Conservation (phyloP, 1,140 invertebrate genomes). For the honey bee (Apis mellifera) region DNA sequence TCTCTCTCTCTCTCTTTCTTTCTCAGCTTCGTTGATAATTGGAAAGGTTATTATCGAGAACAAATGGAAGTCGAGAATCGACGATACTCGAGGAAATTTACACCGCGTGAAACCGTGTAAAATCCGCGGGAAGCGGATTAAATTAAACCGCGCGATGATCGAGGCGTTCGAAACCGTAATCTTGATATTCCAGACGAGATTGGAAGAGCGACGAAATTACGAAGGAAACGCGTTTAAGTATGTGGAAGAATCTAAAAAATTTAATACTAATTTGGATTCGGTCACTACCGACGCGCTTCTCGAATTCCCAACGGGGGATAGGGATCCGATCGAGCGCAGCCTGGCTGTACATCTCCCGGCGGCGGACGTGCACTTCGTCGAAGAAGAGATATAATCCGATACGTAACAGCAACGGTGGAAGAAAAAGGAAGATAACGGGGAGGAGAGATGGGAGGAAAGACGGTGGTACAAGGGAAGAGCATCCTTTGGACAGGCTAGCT, state of each 20-base stretch:
- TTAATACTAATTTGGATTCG: slow-evolving; percentile 39
- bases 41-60: not conserved
- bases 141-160: slow-evolving; percentile 29
- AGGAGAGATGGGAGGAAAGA: slow-evolving; percentile 29
- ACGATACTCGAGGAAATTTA: not conserved
- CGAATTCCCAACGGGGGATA: slow-evolving; percentile 31
- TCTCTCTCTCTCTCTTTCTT: not conserved
- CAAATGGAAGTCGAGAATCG: not conserved
- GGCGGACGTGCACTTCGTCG: slow-evolving; percentile 56
- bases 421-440: slow-evolving; percentile 36
- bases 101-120: not conserved
- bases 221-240: not conserved
- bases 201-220: too few relatives aligned
- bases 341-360: slow-evolving; percentile 35
- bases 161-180: slow-evolving; percentile 2
- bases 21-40: not conserved
- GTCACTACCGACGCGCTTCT: not conserved
- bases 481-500: slow-evolving; percentile 66
- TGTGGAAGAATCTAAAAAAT: slow-evolving; percentile 29
- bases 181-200: not conserved
- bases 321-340: slow-evolving; percentile 23
- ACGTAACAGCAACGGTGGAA: slow-evolving; percentile 52
- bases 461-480: slow-evolving; percentile 51
- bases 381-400: slow-evolving; percentile 63
- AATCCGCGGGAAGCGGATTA: too few relatives aligned